Percentiles rank a stretch among this genome's conserved stretches.
Conservation (phyloP, 2,113 vertebrate genomes). For the Rattus rattus region DNA sequence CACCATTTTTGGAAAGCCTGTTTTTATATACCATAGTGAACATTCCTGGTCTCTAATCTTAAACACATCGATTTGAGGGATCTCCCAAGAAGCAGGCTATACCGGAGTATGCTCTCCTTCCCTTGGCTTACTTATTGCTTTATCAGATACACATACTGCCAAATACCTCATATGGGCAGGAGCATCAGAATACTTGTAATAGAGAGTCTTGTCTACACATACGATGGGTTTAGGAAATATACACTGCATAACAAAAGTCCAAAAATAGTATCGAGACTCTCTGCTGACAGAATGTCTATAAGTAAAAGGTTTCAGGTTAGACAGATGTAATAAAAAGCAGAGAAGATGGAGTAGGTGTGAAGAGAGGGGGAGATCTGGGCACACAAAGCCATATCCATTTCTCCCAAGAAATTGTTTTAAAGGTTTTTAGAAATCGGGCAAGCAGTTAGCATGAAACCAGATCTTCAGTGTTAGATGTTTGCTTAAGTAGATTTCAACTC, state of each 20-base stretch:
- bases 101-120: neutral
- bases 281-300: neutral
- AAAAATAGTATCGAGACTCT: neutral
- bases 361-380: neutral
- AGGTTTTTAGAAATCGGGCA: neutral
- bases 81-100: neutral
- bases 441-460: constrained; percentile 15
- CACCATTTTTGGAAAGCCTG: neutral
- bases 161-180: neutral
- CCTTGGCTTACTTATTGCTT: neutral
- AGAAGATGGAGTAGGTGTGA: constrained; percentile 30
- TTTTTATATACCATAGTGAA: neutral
- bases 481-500: neutral
- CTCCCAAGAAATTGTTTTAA: constrained; percentile 32
- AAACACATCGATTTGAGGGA: neutral
- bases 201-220: neutral
- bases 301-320: constrained; percentile 6
- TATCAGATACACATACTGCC: neutral
- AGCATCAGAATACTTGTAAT: neutral
- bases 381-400: neutral
- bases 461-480: neutral
- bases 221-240: neutral
- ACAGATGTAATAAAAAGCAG: constrained; percentile 11
- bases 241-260: neutral
- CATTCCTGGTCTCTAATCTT: neutral